Evolutionary conservation across 2,888 invertebrate genomes (phyloP).

Genomic region (Pasiphila rectangulata): DNA sequence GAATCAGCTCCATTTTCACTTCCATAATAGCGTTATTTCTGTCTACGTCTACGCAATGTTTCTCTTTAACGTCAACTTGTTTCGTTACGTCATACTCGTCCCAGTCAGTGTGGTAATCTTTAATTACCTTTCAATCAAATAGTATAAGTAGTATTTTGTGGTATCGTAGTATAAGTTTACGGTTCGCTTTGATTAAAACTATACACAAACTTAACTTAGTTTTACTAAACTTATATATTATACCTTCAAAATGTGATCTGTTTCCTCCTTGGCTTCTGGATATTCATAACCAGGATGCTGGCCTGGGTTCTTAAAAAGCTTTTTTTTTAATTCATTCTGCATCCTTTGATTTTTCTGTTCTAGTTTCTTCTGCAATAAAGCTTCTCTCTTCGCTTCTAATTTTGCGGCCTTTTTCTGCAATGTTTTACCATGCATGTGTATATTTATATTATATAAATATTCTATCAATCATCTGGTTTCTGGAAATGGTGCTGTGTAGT

Average conservation of each 20-base stretch:
- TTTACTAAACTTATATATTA: neutral
- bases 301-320: conserved; percentile 62
- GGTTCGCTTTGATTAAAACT: too few relatives aligned
- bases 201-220: too few relatives aligned
- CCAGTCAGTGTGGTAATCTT: conserved; percentile 51
- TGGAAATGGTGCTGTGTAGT: too few relatives aligned
- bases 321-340: conserved; percentile 48
- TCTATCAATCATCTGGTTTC: too few relatives aligned
- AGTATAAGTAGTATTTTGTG: neutral
- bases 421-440: too few relatives aligned
- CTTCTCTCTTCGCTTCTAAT: conserved; percentile 45
- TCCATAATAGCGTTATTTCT: conserved; percentile 43
- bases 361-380: conserved; percentile 41
- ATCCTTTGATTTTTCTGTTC: conserved; percentile 43
- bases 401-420: conserved; percentile 48
- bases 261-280: conserved; percentile 53
- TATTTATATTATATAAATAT: too few relatives aligned
- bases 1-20: conserved; percentile 45
- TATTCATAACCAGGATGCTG: conserved; percentile 61
- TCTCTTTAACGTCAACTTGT: conserved; percentile 47
- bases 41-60: conserved; percentile 42
- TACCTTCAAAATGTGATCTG: conserved; percentile 44
- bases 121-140: conserved; percentile 36
- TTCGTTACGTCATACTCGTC: conserved; percentile 44
- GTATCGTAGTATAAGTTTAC: neutral